Percentiles rank a stretch among this genome's conserved stretches.
Conservation (phyloP, 2,888 invertebrate species). For the Plutella xylostella region DNA sequence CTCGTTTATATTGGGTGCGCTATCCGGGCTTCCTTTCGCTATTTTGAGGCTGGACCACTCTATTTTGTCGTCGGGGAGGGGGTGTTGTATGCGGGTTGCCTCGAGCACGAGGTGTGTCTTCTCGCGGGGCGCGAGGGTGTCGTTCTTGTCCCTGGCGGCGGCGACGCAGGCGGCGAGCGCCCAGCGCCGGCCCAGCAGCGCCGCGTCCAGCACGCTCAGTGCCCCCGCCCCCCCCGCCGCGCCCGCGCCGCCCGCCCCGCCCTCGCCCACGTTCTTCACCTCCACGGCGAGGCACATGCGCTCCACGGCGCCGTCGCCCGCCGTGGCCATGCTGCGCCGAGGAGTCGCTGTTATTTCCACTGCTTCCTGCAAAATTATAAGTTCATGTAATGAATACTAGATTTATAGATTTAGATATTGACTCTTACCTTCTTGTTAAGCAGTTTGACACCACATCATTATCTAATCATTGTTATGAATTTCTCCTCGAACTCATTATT, state of each 20-base stretch:
- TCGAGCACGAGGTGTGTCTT: constrained; percentile 49
- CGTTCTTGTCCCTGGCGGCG: constrained; percentile 34
- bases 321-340: constrained; percentile 55
- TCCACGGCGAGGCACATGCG: constrained; percentile 76
- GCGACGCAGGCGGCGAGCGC: constrained; percentile 48
- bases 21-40: constrained; percentile 30
- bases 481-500: too few species aligned
- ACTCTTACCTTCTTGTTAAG: too few species aligned
- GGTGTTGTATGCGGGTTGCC: constrained; percentile 34
- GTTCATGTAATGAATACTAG: too few species aligned
- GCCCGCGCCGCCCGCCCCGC: constrained; percentile 67
- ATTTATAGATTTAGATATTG: too few species aligned
- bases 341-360: constrained; percentile 67
- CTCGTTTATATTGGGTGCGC: constrained; percentile 27
- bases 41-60: constrained; percentile 44
- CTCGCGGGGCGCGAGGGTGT: constrained; percentile 40
- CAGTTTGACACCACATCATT: too few species aligned
- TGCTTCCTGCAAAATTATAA: constrained; percentile 66
- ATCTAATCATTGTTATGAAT: too few species aligned
- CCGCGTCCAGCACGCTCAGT: constrained; percentile 70
- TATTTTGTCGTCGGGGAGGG: constrained; percentile 31
- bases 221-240: constrained; percentile 68
- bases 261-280: constrained; percentile 76
- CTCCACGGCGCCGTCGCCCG: constrained; percentile 45
- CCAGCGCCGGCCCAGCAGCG: constrained; percentile 74